Conservation (phyloP, 2,888 invertebrate genomes). For the Zygothrica quintamaculata region DNA sequence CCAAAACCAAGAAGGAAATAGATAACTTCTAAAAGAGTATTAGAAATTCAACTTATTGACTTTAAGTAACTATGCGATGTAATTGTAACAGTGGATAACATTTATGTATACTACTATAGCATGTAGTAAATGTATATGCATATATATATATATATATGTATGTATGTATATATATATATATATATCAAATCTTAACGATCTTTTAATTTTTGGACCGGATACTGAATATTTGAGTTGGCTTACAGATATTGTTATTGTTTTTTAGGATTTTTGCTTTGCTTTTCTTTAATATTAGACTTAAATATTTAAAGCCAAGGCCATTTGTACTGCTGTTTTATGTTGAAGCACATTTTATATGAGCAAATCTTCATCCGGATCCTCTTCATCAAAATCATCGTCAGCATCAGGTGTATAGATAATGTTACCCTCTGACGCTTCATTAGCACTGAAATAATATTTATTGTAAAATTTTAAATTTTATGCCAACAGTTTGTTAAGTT, state of each 20-base stretch:
- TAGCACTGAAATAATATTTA: constrained; percentile 65
- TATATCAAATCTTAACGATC: constrained; percentile 26
- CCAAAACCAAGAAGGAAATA: too few species aligned
- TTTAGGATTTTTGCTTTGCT: constrained; percentile 4
- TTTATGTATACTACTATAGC: too few species aligned
- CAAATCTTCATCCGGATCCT: constrained; percentile 94
- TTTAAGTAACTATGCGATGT: constrained; percentile 59
- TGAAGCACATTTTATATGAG: constrained; percentile 86
- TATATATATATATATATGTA: constrained; percentile 19
- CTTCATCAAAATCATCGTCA: constrained; percentile 93
- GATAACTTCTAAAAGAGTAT: constrained; percentile 52
- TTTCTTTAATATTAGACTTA: constrained; percentile 32
- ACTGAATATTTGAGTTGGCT: constrained; percentile 40
- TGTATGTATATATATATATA: constrained; percentile 49
- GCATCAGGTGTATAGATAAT: constrained; percentile 91
- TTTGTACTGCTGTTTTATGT: constrained; percentile 72
- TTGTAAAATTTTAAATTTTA: not conserved
- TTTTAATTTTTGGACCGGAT: constrained; percentile 33
- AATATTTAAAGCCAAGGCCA: constrained; percentile 76
- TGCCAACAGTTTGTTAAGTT: not conserved
- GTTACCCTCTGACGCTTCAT: constrained; percentile 86
- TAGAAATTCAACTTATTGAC: constrained; percentile 40
- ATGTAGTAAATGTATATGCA: constrained; percentile 9
- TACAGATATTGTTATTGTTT: constrained; percentile 30
- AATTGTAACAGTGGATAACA: constrained; percentile 51